Percentiles rank a stretch among this genome's conserved stretches.
phyloP scores from a whole-genome alignment of 2,797 vertebrate species.

The Hippopotamyrus pictus region DNA sequence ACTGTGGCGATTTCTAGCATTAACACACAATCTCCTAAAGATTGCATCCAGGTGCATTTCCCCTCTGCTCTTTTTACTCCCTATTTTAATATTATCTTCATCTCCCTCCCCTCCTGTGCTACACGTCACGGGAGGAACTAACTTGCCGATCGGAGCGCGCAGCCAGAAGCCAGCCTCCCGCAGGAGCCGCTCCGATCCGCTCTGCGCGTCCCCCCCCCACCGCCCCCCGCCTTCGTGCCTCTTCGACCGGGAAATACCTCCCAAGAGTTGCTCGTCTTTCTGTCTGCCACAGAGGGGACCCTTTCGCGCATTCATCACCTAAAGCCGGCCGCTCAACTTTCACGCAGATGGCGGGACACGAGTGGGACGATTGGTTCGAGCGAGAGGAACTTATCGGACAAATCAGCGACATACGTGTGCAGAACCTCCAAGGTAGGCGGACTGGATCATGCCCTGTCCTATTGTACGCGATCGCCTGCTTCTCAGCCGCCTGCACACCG shows the following conservation, averaged over 20 bases:
- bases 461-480: neutral
- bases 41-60: conserved; percentile 55
- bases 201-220: neutral
- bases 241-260: conserved; percentile 17
- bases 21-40: conserved; percentile 38
- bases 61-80: neutral
- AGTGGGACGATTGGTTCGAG: conserved; percentile 90
- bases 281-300: neutral
- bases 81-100: conserved; percentile 10
- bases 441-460: neutral
- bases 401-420: conserved; percentile 92
- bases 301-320: neutral
- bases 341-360: conserved; percentile 76
- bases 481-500: neutral
- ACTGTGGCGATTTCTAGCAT: conserved; percentile 36
- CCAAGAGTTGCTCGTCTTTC: neutral
- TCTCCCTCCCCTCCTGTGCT: conserved; percentile 3
- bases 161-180: conserved; percentile 28
- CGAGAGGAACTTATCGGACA: conserved; percentile 92
- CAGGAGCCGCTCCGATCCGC: conserved; percentile 14
- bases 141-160: conserved; percentile 34
- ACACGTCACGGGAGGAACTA: conserved; percentile 37
- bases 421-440: conserved; percentile 88
- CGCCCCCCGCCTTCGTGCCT: neutral
- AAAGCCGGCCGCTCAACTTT: conserved; percentile 3